phyloP scores from a whole-genome alignment of 1,140 invertebrate species.

The Drosophila erecta region DNA sequence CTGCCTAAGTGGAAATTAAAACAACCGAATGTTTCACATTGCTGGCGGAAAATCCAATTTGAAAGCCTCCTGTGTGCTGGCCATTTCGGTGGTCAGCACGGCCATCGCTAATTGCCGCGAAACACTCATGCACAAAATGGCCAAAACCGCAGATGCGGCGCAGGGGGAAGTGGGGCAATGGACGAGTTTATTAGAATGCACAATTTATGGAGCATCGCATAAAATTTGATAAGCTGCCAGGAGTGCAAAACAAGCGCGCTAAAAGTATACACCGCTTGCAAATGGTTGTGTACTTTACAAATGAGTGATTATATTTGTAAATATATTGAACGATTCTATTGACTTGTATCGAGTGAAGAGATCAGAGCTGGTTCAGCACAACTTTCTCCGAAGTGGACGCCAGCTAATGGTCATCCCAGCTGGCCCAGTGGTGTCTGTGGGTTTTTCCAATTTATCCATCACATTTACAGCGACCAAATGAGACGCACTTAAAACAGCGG shows the following conservation, averaged over 20 bases:
- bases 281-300: background rate
- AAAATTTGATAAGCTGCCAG: background rate
- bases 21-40: conserved; percentile 2
- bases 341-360: background rate
- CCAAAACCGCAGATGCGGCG: background rate
- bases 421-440: conserved; percentile 4
- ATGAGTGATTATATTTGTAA: background rate
- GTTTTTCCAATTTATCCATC: conserved; percentile 44
- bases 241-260: no score
- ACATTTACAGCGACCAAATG: conserved; percentile 41
- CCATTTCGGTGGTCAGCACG: conserved; percentile 16
- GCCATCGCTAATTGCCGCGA: conserved; percentile 22
- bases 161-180: no score
- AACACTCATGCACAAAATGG: conserved; percentile 36
- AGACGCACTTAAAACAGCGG: conserved; percentile 55
- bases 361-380: no score
- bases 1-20: conserved; percentile 38
- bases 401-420: background rate
- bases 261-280: no score
- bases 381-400: no score
- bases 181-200: conserved; percentile 6
- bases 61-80: conserved; percentile 4
- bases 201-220: conserved; percentile 3
- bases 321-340: background rate
- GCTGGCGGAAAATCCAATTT: conserved; percentile 41